Evolutionary conservation across 2,113 vertebrate genomes (phyloP).

Genomic region (Indicator indicator): DNA sequence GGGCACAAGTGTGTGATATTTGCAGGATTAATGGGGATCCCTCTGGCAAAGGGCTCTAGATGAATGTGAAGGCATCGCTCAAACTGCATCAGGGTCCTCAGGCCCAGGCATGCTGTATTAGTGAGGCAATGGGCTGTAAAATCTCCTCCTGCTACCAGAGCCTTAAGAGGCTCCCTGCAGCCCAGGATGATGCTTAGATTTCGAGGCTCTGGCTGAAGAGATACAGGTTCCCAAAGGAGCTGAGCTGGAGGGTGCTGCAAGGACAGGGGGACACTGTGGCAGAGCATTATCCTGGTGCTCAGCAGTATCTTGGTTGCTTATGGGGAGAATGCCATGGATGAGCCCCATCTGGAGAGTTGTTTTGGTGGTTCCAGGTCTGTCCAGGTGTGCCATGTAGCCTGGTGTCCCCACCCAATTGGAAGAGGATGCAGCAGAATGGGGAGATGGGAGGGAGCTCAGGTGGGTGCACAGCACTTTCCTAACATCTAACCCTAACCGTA

Average conservation of each 20-base stretch:
- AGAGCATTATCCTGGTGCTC: not conserved
- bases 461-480: not conserved
- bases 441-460: not conserved
- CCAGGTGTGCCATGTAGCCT: accelerated
- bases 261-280: accelerated
- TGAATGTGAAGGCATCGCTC: not conserved
- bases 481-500: too few relatives aligned
- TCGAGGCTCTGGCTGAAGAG: not conserved
- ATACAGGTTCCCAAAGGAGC: not conserved
- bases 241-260: not conserved
- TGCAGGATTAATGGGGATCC: not conserved
- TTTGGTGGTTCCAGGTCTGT: accelerated
- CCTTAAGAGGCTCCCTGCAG: not conserved
- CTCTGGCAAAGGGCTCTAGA: not conserved
- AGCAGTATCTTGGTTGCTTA: not conserved
- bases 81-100: accelerated
- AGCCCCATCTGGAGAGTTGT: not conserved
- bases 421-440: not conserved
- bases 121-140: not conserved
- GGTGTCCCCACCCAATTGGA: not conserved
- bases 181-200: not conserved
- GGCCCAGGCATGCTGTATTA: not conserved
- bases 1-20: not conserved
- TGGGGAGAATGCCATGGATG: accelerated
- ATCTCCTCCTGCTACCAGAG: not conserved